A percentile compares a stretch with the other conserved stretches of the same genome.
These are phyloP conservation scores for Zaprionus nigranus DNA, from an alignment of 1,140 invertebrate genomes.

Conservation along the genomic window DNA sequence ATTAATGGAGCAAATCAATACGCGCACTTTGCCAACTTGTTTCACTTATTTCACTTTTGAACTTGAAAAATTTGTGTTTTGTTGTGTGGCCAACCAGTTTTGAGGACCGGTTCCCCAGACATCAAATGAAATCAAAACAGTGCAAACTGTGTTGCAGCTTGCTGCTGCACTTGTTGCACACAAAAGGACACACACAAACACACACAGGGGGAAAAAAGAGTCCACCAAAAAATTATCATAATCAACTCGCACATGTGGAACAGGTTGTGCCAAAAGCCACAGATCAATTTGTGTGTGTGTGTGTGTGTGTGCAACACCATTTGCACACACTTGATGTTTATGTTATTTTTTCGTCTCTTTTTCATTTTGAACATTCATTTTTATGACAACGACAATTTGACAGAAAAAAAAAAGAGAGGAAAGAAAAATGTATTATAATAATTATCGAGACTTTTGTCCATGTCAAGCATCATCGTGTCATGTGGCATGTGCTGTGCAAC, in stretches of 20 bases:
- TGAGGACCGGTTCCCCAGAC: slow-evolving; percentile 23
- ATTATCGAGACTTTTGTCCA: slow-evolving; percentile 67
- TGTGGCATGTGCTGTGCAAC: slow-evolving; percentile 42
- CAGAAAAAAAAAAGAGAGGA: slow-evolving; percentile 47
- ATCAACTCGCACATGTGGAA: slow-evolving; percentile 57
- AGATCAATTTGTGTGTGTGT: background rate
- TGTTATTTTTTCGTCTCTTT: slow-evolving; percentile 41
- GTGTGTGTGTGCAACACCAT: slow-evolving; percentile 33
- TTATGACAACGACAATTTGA: slow-evolving; percentile 74
- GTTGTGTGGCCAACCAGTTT: slow-evolving; percentile 40
- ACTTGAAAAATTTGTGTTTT: slow-evolving; percentile 42
- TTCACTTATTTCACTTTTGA: slow-evolving; percentile 40
- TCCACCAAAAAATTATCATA: slow-evolving; percentile 43
- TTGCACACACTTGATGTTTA: slow-evolving; percentile 69
- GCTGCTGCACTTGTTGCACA: slow-evolving; percentile 28
- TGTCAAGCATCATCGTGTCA: slow-evolving; percentile 20
- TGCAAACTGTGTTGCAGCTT: slow-evolving; percentile 6
- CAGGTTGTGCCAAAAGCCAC: slow-evolving; percentile 55
- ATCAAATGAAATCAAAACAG: slow-evolving; percentile 31
- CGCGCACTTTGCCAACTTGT: slow-evolving; percentile 30
- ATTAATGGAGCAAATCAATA: slow-evolving; percentile 36
- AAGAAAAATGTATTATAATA: slow-evolving; percentile 66
- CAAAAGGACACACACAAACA: slow-evolving; percentile 16
- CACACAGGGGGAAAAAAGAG: background rate
- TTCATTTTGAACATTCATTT: slow-evolving; percentile 59